Conservation (phyloP, 2,888 invertebrate species). For the Antheraea yamamai region DNA sequence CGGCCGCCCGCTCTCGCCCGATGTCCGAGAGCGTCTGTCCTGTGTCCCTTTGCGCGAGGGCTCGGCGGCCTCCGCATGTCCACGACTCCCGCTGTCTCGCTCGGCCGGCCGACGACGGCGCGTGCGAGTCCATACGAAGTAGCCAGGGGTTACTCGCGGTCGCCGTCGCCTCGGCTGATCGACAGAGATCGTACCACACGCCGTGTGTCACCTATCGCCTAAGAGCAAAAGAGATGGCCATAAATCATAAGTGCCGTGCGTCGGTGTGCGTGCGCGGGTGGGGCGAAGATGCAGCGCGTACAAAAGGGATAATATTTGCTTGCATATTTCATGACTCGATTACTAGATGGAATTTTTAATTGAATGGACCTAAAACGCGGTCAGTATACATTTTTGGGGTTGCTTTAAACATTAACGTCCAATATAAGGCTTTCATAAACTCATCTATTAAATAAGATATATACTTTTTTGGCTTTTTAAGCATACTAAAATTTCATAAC, state of each 20-base stretch:
- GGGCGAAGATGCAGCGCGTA: constrained; percentile 81
- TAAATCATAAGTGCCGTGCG: constrained; percentile 75
- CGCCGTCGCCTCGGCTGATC: constrained; percentile 73
- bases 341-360: constrained; percentile 82
- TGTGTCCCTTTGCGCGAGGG: constrained; percentile 81
- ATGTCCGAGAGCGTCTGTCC: constrained; percentile 83
- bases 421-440: neutral
- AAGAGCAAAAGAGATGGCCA: constrained; percentile 62
- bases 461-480: neutral
- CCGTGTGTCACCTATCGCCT: constrained; percentile 45
- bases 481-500: neutral
- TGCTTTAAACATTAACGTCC: constrained; percentile 26
- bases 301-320: constrained; percentile 82
- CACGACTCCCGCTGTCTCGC: constrained; percentile 74
- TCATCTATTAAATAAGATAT: neutral
- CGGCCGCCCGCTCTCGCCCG: constrained; percentile 82
- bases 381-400: constrained; percentile 55
- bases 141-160: constrained; percentile 83
- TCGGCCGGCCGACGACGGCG: constrained; percentile 78
- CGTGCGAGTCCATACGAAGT: constrained; percentile 80
- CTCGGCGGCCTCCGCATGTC: constrained; percentile 77
- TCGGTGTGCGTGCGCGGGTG: constrained; percentile 82
- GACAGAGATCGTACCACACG: constrained; percentile 67
- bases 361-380: constrained; percentile 73
- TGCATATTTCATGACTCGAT: constrained; percentile 83